These are phyloP conservation scores for Anagyrus pseudococci DNA, from an alignment of 2,888 invertebrate genomes.

Conservation along the genomic window DNA sequence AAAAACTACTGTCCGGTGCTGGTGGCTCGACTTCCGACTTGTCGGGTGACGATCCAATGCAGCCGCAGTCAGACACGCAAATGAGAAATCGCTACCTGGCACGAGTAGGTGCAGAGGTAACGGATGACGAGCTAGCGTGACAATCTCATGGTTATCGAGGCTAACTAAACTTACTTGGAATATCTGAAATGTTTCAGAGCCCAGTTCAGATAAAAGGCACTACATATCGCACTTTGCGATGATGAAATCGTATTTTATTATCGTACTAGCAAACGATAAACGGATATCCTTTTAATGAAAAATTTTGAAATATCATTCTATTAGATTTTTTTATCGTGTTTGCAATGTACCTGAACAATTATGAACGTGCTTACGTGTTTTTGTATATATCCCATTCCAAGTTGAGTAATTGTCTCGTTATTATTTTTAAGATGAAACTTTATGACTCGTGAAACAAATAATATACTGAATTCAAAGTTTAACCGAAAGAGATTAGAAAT, in stretches of 20 bases:
- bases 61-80: slow-evolving; percentile 66
- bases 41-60: slow-evolving; percentile 62
- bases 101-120: slow-evolving; percentile 68
- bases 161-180: slow-evolving; percentile 31
- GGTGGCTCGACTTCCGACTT: slow-evolving; percentile 60
- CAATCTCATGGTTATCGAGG: slow-evolving; percentile 7
- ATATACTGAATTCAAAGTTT: not conserved
- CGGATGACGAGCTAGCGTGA: slow-evolving; percentile 34
- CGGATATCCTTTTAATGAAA: slow-evolving; percentile 12
- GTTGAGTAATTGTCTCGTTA: slow-evolving; percentile 2
- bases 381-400: slow-evolving; percentile 6
- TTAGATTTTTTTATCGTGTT: slow-evolving; percentile 18
- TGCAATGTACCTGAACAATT: slow-evolving; percentile 35
- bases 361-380: slow-evolving; percentile 8
- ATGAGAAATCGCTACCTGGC: slow-evolving; percentile 70
- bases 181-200: slow-evolving; percentile 36
- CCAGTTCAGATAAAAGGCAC: slow-evolving; percentile 34
- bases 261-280: slow-evolving; percentile 11
- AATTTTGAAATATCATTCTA: slow-evolving; percentile 9
- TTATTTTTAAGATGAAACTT: not conserved
- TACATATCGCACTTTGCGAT: slow-evolving; percentile 38
- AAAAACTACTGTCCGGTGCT: slow-evolving; percentile 63
- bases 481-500: not conserved
- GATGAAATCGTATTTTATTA: slow-evolving; percentile 33
- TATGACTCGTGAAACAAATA: not conserved